phyloP scores from a whole-genome alignment of 2,888 invertebrate species.

The Chromoteleia sp. region DNA sequence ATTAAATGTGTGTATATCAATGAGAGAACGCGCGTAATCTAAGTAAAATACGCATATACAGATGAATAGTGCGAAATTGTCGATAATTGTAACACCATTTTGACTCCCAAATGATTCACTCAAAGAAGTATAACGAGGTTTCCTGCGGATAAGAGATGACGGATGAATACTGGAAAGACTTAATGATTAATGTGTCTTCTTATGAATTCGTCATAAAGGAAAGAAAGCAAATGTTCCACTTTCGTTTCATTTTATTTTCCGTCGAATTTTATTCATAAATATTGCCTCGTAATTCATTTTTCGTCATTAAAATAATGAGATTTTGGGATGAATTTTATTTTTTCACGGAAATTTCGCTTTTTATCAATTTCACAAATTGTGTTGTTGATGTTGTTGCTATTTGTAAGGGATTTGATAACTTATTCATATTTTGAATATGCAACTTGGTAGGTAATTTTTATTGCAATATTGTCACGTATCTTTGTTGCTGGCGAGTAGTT shows the following conservation, averaged over 20 bases:
- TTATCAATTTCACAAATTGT: too few relatives aligned
- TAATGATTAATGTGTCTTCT: slow-evolving; percentile 56
- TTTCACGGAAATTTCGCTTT: too few relatives aligned
- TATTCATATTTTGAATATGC: too few relatives aligned
- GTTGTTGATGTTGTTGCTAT: too few relatives aligned
- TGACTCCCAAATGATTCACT: slow-evolving; percentile 50
- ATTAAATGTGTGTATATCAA: slow-evolving; percentile 35
- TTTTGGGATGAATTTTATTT: background rate
- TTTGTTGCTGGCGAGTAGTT: too few relatives aligned
- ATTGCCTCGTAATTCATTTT: slow-evolving; percentile 35
- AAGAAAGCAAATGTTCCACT: slow-evolving; percentile 18
- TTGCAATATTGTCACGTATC: too few relatives aligned
- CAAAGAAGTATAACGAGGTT: slow-evolving; percentile 58
- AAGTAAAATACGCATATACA: slow-evolving; percentile 8
- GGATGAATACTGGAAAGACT: slow-evolving; percentile 53
- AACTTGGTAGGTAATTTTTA: too few relatives aligned
- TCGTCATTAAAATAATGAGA: slow-evolving; percentile 11
- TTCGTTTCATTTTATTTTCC: slow-evolving; percentile 43
- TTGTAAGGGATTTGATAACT: too few relatives aligned
- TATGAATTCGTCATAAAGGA: slow-evolving; percentile 37
- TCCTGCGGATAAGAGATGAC: slow-evolving; percentile 52
- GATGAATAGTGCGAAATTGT: slow-evolving; percentile 44
- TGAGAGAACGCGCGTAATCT: slow-evolving; percentile 15
- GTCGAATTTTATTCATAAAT: slow-evolving; percentile 37
- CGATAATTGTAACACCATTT: slow-evolving; percentile 57